Evolutionary conservation across 2,797 vertebrate species (phyloP).

Genomic region (Pipistrellus nathusii): DNA sequence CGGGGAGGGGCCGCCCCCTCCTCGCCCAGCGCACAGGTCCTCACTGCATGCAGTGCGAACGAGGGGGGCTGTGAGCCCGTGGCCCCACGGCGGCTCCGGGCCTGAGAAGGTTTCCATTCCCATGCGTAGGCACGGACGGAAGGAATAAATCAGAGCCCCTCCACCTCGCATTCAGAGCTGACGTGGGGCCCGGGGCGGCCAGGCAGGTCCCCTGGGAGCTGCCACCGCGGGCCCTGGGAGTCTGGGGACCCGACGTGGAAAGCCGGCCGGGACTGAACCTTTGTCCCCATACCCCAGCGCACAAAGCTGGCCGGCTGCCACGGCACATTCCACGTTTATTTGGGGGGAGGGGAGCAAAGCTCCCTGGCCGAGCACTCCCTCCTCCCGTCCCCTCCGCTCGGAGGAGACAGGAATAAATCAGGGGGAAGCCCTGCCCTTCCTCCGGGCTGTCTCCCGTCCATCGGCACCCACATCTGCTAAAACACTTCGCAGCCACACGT

Average conservation of each 20-base stretch:
- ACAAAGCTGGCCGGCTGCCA: not conserved
- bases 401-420: conserved; percentile 29
- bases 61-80: not conserved
- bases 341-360: not conserved
- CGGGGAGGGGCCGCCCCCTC: not conserved
- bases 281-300: not conserved
- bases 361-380: conserved; percentile 40
- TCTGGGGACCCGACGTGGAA: accelerated
- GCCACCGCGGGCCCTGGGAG: accelerated
- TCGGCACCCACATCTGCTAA: not conserved
- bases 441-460: not conserved
- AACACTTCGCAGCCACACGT: not conserved
- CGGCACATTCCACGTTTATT: not conserved
- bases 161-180: accelerated
- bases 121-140: no score
- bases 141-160: not conserved
- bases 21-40: not conserved
- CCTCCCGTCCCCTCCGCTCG: not conserved
- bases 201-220: accelerated
- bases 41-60: not conserved
- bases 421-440: conserved; percentile 58
- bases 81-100: not conserved
- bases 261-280: not conserved
- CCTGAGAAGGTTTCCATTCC: not conserved
- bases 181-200: accelerated